These are phyloP conservation scores for Thecophora atra DNA, from an alignment of 2,888 invertebrate species.

Conservation along the genomic window DNA sequence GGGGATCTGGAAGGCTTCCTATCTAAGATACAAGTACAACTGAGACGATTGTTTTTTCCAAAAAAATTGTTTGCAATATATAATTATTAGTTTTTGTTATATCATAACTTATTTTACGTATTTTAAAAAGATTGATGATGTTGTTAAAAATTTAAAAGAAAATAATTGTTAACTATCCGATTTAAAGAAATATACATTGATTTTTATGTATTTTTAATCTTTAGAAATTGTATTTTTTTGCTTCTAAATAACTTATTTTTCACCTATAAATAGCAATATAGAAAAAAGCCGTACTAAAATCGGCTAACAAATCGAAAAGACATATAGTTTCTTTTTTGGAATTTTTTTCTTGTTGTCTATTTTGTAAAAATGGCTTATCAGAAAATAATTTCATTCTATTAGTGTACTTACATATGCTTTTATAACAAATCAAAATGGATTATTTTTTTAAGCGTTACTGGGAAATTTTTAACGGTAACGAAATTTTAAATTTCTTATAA, in stretches of 20 bases:
- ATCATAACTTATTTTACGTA: neutral
- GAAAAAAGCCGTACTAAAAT: no score
- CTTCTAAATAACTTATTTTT: no score
- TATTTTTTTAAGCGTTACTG: neutral
- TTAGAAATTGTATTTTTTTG: no score
- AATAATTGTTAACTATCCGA: no score
- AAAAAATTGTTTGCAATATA: no score
- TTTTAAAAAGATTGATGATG: conserved; percentile 55
- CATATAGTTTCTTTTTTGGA: neutral
- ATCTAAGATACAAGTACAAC: conserved; percentile 75
- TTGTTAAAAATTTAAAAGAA: conserved; percentile 63
- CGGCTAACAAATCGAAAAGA: no score
- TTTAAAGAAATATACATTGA: no score
- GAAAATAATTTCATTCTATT: conserved; percentile 13
- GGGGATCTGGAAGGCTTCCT: conserved; percentile 76
- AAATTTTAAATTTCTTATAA: neutral
- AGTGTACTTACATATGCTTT: conserved; percentile 19
- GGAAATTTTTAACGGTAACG: no score
- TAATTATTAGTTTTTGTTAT: neutral
- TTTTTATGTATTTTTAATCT: no score
- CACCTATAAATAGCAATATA: no score
- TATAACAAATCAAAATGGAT: conserved; percentile 12
- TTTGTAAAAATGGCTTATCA: conserved; percentile 17
- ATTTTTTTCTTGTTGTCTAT: conserved; percentile 16
- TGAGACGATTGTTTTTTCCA: conserved; percentile 45